Evolutionary conservation across 1,140 invertebrate species (phyloP), one percentile per base, ranked within the genome.

Genomic region (Aporrectodea caliginosa): DNA sequence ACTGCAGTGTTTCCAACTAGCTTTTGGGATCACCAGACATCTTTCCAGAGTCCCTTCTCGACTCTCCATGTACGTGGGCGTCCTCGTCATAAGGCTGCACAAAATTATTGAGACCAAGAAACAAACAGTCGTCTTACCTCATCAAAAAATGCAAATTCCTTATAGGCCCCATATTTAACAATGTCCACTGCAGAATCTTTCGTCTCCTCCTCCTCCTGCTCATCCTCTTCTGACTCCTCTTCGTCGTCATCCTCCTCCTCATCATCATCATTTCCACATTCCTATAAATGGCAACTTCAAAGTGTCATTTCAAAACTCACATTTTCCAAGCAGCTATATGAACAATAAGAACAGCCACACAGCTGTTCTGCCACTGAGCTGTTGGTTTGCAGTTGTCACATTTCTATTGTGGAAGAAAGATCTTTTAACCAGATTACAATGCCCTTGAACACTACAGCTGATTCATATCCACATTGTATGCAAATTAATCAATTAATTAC

Each of bases 141-240:
- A 74, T 74, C 73, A 74, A 74, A 74, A 74, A 74, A 74, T 31
- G 73, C 31, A 33, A 74, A 74, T 30, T 74, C 73, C 32, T 74
- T 74, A 31, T 34, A 74, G 16, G 27, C 27, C 14, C 75, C 75
- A 69, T 77, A 77, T 58, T 58, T 58, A 58, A 58, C 22, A 22
- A 58, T 58, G 22, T 58, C 43, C 43, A 58, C 43, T 58, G 6
- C 22, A 12, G 43, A 58, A 58, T 58, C 6, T 12, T 58, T 22
- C 43, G 22, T 58, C 22, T 22, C 22, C 6, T 58, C 22, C 22
- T 22, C 6, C 43, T 12, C 22, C 22, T 58, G 6, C 22, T 12
- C 43, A 58, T 12, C 6, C 6, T 22, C 6, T 12, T 58, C 6
- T n/a, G n/a, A n/a, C n/a, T 58, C 22, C 43, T 58, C 6, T 58